Evolutionary conservation across 1,140 invertebrate genomes (phyloP), one percentile per base, ranked within the genome.

Genomic region (Triops cancriformis): DNA sequence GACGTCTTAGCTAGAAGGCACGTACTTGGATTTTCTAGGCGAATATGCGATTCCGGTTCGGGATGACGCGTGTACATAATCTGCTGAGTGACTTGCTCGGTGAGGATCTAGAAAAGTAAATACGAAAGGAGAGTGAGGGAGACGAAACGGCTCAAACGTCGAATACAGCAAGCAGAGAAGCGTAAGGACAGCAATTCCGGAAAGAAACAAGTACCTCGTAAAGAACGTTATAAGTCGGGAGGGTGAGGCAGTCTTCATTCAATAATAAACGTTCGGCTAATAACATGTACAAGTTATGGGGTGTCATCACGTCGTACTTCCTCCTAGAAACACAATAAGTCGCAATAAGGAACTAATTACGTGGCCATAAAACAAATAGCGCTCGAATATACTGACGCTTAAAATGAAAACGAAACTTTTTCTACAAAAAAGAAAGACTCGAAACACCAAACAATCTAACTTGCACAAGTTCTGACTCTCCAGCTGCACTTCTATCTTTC

Each of bases 261-360:
- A 96, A 85, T 79, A 97, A 88, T 77, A 99, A 87, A 79, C 96
- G 88, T 84, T 98, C 97, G 3, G 96, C 93, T 76, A 99, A 87
- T 79, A 99, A 85, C 23, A 97, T 98, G 86, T 99, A 99, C 80
- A 99, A 88, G 88, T 99, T 99, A 85, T 98, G 92, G 5, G 97
- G 96, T 81, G 94, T 96, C 95, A 99, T 98, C 14, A 98, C 95
- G 85, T 98, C 97, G 84, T 97, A 98, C 86, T 99, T 99, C 80
- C 97, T 89, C 86, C 94, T 97, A 84, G 5, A 64, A 64, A 23
- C 11, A 64, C 51, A 18, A 14, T n/a, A 64, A 18, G n/a, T n/a
- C n/a, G n/a, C n/a, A n/a, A n/a, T n/a, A n/a, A n/a, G n/a, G n/a
- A n/a, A n/a, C n/a, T n/a, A n/a, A n/a, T n/a, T n/a, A n/a, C n/a